Percentiles rank a stretch among this genome's conserved stretches.
phyloP scores from a whole-genome alignment of 2,797 vertebrate species.

The Darevskia nairensis region DNA sequence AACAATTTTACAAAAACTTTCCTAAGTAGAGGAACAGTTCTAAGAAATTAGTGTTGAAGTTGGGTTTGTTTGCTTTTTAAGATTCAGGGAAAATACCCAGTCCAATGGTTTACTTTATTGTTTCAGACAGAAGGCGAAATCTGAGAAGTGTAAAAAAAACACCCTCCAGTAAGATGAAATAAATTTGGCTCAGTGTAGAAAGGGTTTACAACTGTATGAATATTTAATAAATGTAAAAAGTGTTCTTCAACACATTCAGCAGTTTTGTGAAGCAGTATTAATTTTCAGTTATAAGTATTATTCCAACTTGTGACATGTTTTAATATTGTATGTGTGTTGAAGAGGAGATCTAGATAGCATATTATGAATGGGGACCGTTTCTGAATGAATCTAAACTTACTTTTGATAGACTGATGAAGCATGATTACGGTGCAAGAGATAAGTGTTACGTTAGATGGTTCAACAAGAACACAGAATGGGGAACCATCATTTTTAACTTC shows the following conservation, averaged over 20 bases:
- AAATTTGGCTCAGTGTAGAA: slow-evolving; percentile 12
- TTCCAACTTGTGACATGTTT: slow-evolving; percentile 1
- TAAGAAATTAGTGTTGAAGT: not conserved
- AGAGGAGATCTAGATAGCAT: slow-evolving; percentile 30
- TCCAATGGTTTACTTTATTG: not conserved
- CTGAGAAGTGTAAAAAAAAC: not conserved
- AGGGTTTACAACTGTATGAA: not conserved
- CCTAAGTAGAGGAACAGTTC: not conserved
- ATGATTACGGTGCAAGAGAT: slow-evolving; percentile 85
- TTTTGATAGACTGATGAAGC: slow-evolving; percentile 88
- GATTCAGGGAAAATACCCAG: not conserved
- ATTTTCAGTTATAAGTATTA: not conserved
- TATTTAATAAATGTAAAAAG: not conserved
- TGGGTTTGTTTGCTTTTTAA: slow-evolving; percentile 7
- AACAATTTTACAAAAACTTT: slow-evolving; percentile 16
- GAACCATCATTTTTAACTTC: slow-evolving; percentile 84
- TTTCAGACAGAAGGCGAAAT: not conserved
- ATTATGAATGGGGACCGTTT: slow-evolving; percentile 32
- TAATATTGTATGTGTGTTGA: slow-evolving; percentile 41
- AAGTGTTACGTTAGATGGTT: slow-evolving; percentile 82
- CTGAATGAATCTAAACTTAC: slow-evolving; percentile 78
- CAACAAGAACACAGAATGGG: slow-evolving; percentile 86
- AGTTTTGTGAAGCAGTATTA: not conserved
- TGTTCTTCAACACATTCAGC: not conserved
- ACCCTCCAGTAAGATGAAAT: not conserved